Evolutionary conservation across 1,140 invertebrate genomes (phyloP), one percentile per base, ranked within the genome.

Genomic region (Leptinotarsa defecta): DNA sequence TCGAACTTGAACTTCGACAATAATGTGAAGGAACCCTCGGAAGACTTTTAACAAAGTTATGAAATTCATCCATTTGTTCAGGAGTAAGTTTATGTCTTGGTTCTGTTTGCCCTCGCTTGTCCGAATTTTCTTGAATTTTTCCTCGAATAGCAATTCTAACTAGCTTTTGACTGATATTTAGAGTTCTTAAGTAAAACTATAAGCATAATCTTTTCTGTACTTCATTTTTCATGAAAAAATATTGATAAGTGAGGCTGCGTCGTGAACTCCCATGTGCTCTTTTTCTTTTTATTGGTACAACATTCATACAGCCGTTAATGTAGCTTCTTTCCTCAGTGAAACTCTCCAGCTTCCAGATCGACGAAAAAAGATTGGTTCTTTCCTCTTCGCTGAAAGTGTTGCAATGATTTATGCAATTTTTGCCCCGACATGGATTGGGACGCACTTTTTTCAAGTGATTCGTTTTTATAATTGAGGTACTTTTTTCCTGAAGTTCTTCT

Each of bases 11-110:
- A 43, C 70, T 74, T 24, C 81, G 48, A 63, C 78, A 82, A 65
- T 82, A 83, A 73, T 83, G 82, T 1, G 78, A 82, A 34, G 81
- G 80, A 15, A 83, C 71, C 34, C 64, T 70, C 71, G 79, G 78
- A 64, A 81, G 5, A 27, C 27, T 27, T 27, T 27, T 27, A 27
- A 27, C 0, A 6, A 77, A 48, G 22, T 62, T 67, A 81, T 76
- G 48, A 81, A 74, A 74, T 27, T 68, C 20, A 68, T 22, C 27
- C 27, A 69, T 43, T 74, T 74, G 72, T 68, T 74, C 72, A 27
- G 62, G 17, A 48, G 62, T 74, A 22, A 49, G 15, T 49, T 74
- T 74, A 68, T 74, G 27, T 19, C 52, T 15, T 67, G 72, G 63
- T 68, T 27, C 62, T 68, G 27, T 24, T n/a, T 74, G 15, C 15